Percentiles rank a stretch among this genome's conserved stretches.
These are phyloP conservation scores for Nothura maculosa DNA, from an alignment of 2,797 vertebrate genomes.

Conservation along the genomic window DNA sequence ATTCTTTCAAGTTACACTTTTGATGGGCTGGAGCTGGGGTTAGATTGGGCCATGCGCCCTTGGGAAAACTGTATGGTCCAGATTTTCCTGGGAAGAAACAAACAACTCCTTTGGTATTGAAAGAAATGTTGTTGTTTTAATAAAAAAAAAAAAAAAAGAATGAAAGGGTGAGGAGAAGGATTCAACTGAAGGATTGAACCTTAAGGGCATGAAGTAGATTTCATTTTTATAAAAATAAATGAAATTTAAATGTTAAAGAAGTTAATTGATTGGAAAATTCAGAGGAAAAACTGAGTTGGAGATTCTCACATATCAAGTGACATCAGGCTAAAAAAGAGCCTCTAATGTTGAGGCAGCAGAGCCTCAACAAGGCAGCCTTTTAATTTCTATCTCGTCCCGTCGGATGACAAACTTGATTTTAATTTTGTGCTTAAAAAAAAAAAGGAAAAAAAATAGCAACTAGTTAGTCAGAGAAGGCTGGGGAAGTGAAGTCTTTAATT, in stretches of 20 bases:
- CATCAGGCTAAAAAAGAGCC: constrained; percentile 11
- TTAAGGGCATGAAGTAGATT: constrained; percentile 40
- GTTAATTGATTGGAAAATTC: neutral
- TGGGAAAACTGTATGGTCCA: neutral
- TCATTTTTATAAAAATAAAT: constrained; percentile 7
- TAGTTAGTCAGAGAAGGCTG: neutral
- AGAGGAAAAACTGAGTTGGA: constrained; percentile 14
- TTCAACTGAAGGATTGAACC: constrained; percentile 31
- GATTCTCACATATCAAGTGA: neutral
- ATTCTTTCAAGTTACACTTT: neutral
- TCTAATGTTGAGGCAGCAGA: constrained; percentile 29
- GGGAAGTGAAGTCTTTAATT: constrained; percentile 42
- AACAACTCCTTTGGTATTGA: neutral
- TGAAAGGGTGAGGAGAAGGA: neutral
- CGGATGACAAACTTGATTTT: constrained; percentile 54
- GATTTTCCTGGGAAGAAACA: neutral
- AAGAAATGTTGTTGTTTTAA: neutral
- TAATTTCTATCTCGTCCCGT: constrained; percentile 52
- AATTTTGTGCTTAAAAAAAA: constrained; percentile 20
- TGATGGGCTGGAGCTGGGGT: neutral
- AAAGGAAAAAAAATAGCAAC: constrained; percentile 3
- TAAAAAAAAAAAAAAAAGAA: neutral
- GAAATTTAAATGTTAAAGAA: neutral
- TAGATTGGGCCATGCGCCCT: neutral
- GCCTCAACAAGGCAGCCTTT: constrained; percentile 31